A percentile compares a stretch with the other conserved stretches of the same genome.
These are phyloP conservation scores for Turritopsis rubra DNA, from an alignment of 30 jellyfish, hydroid and myxozoan genomes.

Conservation along the genomic window DNA sequence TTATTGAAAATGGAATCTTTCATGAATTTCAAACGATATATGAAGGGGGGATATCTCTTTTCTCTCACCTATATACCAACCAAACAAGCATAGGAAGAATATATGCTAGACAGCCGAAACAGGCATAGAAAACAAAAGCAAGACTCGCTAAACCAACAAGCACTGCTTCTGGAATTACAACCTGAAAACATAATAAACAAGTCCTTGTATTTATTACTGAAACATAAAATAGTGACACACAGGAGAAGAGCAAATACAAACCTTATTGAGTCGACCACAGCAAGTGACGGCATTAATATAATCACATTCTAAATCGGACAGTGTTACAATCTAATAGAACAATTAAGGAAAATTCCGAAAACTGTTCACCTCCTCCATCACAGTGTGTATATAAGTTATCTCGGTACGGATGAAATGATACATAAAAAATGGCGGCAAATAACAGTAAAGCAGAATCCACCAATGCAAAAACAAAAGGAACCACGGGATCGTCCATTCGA, in stretches of 20 bases:
- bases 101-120: conserved; percentile 31
- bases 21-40: background rate
- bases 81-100: conserved; percentile 58
- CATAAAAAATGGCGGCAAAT: conserved; percentile 56
- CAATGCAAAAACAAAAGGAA: conserved; percentile 38
- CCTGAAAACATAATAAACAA: conserved; percentile 23
- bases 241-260: background rate
- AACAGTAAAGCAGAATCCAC: conserved; percentile 52
- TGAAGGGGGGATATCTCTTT: background rate
- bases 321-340: conserved; percentile 36
- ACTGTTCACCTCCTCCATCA: background rate
- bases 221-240: background rate
- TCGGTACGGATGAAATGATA: conserved; percentile 39
- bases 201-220: background rate
- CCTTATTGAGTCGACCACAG: conserved; percentile 67
- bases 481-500: conserved; percentile 18
- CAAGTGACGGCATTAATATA: conserved; percentile 65
- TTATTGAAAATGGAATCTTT: background rate
- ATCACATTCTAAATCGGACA: conserved; percentile 80
- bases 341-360: background rate
- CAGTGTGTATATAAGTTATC: too few relatives aligned
- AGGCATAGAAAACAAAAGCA: conserved; percentile 19
- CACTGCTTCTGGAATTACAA: conserved; percentile 55
- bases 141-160: conserved; percentile 36
- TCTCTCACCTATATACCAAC: conserved; percentile 54